These are phyloP conservation scores for Hybognathus amarus DNA, from an alignment of 2,797 vertebrate species.

Conservation along the genomic window DNA sequence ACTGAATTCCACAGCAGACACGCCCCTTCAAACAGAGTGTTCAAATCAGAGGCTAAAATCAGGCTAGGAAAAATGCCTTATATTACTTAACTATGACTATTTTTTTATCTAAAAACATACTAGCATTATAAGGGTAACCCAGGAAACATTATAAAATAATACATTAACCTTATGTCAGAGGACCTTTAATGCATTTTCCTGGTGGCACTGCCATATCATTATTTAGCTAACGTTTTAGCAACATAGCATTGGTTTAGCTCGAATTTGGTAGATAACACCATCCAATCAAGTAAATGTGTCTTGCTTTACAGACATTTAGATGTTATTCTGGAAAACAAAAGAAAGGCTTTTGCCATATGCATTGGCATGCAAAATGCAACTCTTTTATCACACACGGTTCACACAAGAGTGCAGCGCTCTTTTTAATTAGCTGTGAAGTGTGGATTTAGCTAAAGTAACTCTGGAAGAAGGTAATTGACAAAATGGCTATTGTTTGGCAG, in stretches of 20 bases:
- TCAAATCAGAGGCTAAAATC: no score
- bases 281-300: not conserved
- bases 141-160: no score
- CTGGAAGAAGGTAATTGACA: slow-evolving; percentile 50
- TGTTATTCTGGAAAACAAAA: not conserved
- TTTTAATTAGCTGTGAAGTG: slow-evolving; percentile 58
- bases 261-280: not conserved
- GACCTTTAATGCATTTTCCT: no score
- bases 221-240: not conserved
- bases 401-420: slow-evolving; percentile 23
- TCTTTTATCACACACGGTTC: slow-evolving; percentile 1
- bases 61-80: no score
- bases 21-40: no score
- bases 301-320: not conserved
- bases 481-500: slow-evolving; percentile 46
- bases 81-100: no score
- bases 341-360: not conserved
- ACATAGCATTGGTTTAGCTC: not conserved
- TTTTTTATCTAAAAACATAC: no score
- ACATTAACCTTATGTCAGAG: no score
- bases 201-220: not conserved
- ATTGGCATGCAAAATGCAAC: slow-evolving; percentile 24
- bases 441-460: slow-evolving; percentile 52
- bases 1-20: no score
- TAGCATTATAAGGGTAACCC: no score